Percentiles rank a stretch among this genome's conserved stretches.
Conservation (phyloP, 2,888 invertebrate species). For the Drosophila niveifrons region DNA sequence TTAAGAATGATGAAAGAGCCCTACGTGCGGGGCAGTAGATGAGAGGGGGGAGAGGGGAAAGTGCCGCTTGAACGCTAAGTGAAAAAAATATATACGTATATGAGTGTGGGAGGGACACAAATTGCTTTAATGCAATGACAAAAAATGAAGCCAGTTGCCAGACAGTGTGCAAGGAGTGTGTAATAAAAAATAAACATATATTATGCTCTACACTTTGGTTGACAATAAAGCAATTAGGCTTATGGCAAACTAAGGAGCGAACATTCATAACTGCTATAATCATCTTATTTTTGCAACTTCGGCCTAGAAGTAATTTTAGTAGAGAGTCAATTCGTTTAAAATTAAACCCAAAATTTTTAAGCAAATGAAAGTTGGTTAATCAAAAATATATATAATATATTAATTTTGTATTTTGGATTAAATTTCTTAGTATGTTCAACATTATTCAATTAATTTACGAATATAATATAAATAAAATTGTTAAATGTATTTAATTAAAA, state of each 20-base stretch:
- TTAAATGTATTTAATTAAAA: no score
- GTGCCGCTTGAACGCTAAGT: constrained; percentile 46
- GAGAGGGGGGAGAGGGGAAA: background rate
- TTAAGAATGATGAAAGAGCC: constrained; percentile 51
- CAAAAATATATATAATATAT: no score
- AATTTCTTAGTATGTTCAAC: no score
- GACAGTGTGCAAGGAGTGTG: constrained; percentile 2
- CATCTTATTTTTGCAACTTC: background rate
- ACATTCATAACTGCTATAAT: background rate
- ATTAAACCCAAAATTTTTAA: no score
- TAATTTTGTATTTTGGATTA: no score
- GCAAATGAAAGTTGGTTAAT: no score
- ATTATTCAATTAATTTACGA: no score
- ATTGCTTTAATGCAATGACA: constrained; percentile 42
- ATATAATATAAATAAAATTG: no score
- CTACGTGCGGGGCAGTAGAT: constrained; percentile 4
- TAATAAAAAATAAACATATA: constrained; percentile 1
- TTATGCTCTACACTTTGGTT: background rate
- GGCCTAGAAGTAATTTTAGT: no score
- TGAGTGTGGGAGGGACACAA: constrained; percentile 21
- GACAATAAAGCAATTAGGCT: background rate
- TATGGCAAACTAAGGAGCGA: background rate
- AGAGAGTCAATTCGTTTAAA: no score
- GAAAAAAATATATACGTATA: constrained; percentile 38
- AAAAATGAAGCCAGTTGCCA: constrained; percentile 13